A percentile compares a stretch with the other conserved stretches of the same genome.
These are phyloP conservation scores for Cirrhinus molitorella DNA, from an alignment of 2,797 vertebrate species.

Conservation along the genomic window DNA sequence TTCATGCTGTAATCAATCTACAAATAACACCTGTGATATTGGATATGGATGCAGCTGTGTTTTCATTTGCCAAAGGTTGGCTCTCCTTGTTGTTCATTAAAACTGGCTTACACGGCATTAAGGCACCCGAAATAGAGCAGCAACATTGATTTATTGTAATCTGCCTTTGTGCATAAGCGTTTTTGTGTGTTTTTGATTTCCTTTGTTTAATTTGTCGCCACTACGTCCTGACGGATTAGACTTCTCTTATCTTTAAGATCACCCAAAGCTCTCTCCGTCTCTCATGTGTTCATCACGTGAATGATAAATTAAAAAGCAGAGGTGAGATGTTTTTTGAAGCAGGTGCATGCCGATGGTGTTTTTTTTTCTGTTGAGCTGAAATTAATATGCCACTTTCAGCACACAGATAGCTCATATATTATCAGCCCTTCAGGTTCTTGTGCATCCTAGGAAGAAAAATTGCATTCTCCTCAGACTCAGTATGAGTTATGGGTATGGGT, in stretches of 20 bases:
- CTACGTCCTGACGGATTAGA: slow-evolving; percentile 9
- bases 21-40: slow-evolving; percentile 43
- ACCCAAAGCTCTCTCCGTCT: neutral
- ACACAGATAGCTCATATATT: slow-evolving; percentile 42
- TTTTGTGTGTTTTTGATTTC: slow-evolving; percentile 26
- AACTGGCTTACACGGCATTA: slow-evolving; percentile 46
- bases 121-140: slow-evolving; percentile 36
- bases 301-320: slow-evolving; percentile 27
- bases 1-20: slow-evolving; percentile 34
- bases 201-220: slow-evolving; percentile 32
- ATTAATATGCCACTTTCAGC: slow-evolving; percentile 52
- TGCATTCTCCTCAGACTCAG: slow-evolving; percentile 25
- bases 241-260: slow-evolving; percentile 33
- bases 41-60: slow-evolving; percentile 46
- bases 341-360: neutral
- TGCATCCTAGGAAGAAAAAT: neutral
- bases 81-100: slow-evolving; percentile 55
- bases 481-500: neutral
- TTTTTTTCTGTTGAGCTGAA: slow-evolving; percentile 23
- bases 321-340: neutral
- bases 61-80: slow-evolving; percentile 50
- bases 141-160: slow-evolving; percentile 56
- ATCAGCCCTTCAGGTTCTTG: slow-evolving; percentile 43
- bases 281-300: slow-evolving; percentile 16
- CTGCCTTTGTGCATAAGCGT: slow-evolving; percentile 41